Percentiles rank a stretch among this genome's conserved stretches.
These are phyloP conservation scores for Polypedilum vanderplanki DNA, from an alignment of 1,140 invertebrate species.

Conservation along the genomic window DNA sequence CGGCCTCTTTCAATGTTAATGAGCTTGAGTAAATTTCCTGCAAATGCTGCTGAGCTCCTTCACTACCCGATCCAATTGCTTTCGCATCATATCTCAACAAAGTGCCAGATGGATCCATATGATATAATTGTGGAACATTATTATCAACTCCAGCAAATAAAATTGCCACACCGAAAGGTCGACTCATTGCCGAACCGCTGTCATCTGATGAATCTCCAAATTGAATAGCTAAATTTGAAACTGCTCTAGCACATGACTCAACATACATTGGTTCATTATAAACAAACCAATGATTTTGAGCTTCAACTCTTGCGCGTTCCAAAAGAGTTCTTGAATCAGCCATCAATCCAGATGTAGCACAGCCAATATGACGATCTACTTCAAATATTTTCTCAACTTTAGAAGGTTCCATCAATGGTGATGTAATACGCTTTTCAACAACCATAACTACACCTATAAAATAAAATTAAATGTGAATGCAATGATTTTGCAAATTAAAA, in stretches of 20 bases:
- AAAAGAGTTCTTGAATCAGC: constrained; percentile 89
- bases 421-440: constrained; percentile 97
- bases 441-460: constrained; percentile 75
- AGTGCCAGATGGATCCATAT: constrained; percentile 97
- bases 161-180: constrained; percentile 97
- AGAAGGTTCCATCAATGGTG: constrained; percentile 89
- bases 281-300: constrained; percentile 96
- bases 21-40: constrained; percentile 68
- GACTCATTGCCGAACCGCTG: constrained; percentile 91
- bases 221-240: constrained; percentile 95
- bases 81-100: constrained; percentile 98
- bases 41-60: constrained; percentile 96
- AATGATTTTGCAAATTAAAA: constrained; percentile 33
- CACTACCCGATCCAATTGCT: constrained; percentile 98
- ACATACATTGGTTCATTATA: constrained; percentile 95
- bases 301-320: constrained; percentile 90
- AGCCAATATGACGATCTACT: constrained; percentile 95
- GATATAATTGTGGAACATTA: constrained; percentile 81
- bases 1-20: constrained; percentile 93
- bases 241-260: constrained; percentile 95
- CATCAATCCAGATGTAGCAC: constrained; percentile 96
- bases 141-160: constrained; percentile 81
- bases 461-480: neutral
- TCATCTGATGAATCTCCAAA: constrained; percentile 92
- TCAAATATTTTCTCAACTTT: constrained; percentile 97